Base-by-base conservation (phyloP, 2,113 vertebrate species). In the Macrotus californicus region DNA sequence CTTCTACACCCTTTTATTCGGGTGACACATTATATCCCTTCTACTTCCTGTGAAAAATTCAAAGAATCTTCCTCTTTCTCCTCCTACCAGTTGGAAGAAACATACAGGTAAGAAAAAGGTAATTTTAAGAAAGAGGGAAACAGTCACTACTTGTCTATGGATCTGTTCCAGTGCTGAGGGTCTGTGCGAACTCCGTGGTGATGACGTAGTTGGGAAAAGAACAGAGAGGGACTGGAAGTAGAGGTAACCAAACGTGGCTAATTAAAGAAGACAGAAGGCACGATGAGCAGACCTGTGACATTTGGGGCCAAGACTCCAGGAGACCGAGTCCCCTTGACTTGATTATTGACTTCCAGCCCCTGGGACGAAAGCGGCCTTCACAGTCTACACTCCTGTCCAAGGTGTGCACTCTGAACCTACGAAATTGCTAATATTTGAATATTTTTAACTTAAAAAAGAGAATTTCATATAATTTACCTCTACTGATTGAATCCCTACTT, bases 331-430 rank as follows among this genome's bases (percentile, higher is more conserved):
- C 7, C 15, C 19, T 39, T 22, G 26, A 66, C 15, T 61, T 48
- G 7, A 11, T 66, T n/a, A 41, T 1, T 52, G 24, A 7, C 26
- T 50, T 72, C 41, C 9, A 72, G 41, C 19, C 43, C 3, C 7
- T 54, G 52, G 24, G 13, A 76, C 14, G 6, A 21, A 69, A 59
- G 56, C 3, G 59, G 34, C 1, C 1, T 36, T 94, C 36, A 77
- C 13, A 76, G n/a, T 61, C 54, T 10, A 18, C 14, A 43, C 56
- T 77, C 11, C 11, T 56, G 12, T 11, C 48, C 24, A 56, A 19
- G 24, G 4, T 34, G 2, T 6, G 31, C 0, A 10, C 9, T n/a
- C 29, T 54, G 8, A 90, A 34, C 0, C 34, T 5, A 36, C 7
- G 0, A 94, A 52, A 69, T 22, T n/a, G 12, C 6, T 66, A 12